Conservation (phyloP, 2,113 vertebrate genomes). For the Hypanus sabinus region DNA sequence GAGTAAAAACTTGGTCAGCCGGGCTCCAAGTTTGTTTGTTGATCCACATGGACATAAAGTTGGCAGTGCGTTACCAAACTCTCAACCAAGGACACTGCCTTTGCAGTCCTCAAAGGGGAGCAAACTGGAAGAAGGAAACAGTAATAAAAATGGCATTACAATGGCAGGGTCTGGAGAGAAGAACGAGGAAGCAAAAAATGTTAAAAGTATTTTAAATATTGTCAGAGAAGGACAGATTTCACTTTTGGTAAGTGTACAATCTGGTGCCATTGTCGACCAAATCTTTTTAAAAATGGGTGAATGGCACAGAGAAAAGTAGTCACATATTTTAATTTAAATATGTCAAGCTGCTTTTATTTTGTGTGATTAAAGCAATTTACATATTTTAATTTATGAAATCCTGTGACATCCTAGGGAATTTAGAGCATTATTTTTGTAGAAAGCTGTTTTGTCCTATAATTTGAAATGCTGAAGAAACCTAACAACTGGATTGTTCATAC, state of each 20-base stretch:
- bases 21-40: conserved; percentile 53
- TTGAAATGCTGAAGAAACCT: not conserved
- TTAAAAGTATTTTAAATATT: conserved; percentile 89
- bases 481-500: not conserved
- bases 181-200: conserved; percentile 76
- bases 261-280: too few species aligned
- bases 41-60: conserved; percentile 61
- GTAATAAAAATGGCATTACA: conserved; percentile 55
- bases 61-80: conserved; percentile 55
- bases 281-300: not conserved
- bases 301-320: not conserved
- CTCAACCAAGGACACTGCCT: conserved; percentile 64
- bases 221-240: conserved; percentile 93
- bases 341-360: not conserved
- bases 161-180: conserved; percentile 58
- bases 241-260: conserved; percentile 72
- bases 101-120: conserved; percentile 47
- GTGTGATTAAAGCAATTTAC: not conserved
- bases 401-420: not conserved
- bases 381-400: not conserved
- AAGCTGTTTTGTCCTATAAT: not conserved
- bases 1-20: conserved; percentile 62
- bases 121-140: conserved; percentile 58
- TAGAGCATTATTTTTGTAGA: not conserved
- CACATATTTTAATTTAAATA: not conserved